These are phyloP conservation scores for Electrophaes corylata DNA, from an alignment of 2,888 invertebrate species.

Conservation along the genomic window DNA sequence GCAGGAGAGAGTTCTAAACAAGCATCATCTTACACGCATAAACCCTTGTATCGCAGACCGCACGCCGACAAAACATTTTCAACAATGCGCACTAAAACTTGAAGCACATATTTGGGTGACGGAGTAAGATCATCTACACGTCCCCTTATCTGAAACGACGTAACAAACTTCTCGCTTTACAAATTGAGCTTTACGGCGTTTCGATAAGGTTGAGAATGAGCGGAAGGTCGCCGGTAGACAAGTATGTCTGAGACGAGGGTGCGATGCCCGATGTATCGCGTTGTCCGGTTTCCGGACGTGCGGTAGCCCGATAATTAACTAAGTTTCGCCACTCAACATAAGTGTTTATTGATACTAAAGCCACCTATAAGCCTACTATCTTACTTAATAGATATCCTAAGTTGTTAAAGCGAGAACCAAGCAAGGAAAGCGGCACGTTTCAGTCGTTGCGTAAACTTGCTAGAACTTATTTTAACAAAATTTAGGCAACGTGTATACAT, in stretches of 20 bases:
- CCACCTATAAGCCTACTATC: conserved; percentile 37
- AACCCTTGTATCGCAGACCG: conserved; percentile 73
- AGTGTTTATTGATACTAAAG: conserved; percentile 44
- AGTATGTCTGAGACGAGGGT: conserved; percentile 74
- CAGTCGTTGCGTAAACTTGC: conserved; percentile 1
- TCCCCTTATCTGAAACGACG: conserved; percentile 47
- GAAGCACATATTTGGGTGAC: conserved; percentile 73
- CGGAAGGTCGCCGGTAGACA: conserved; percentile 43
- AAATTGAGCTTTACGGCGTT: conserved; percentile 47
- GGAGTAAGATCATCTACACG: conserved; percentile 59
- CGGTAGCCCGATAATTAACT: conserved; percentile 74
- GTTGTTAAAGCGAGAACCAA: background rate
- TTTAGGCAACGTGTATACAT: conserved; percentile 14
- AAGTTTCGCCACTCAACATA: conserved; percentile 64
- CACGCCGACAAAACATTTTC: conserved; percentile 68
- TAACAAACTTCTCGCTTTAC: conserved; percentile 38
- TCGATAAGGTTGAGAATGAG: conserved; percentile 45
- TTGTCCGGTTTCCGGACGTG: conserved; percentile 81
- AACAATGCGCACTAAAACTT: conserved; percentile 73
- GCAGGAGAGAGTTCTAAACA: conserved; percentile 72
- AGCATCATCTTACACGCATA: conserved; percentile 84
- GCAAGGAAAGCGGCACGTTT: background rate
- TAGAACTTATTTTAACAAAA: conserved; percentile 8
- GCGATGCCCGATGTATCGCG: conserved; percentile 71
- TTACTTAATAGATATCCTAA: conserved; percentile 8